Conservation (phyloP, 2,888 invertebrate genomes). For the Catocala fraxini region DNA sequence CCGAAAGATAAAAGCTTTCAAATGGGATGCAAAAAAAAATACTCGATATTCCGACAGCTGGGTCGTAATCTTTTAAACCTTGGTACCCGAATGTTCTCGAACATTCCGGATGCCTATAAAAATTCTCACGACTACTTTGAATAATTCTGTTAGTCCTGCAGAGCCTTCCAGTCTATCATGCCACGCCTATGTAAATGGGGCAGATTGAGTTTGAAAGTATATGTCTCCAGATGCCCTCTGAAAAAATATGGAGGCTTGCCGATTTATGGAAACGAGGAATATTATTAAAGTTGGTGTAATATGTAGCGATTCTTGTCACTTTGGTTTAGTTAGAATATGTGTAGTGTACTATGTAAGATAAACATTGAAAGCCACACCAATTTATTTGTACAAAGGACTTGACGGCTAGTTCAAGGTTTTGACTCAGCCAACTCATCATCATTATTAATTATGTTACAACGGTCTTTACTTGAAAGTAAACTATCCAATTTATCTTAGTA, state of each 20-base stretch:
- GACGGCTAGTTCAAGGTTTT: too few relatives aligned
- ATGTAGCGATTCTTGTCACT: too few relatives aligned
- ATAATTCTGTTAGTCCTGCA: constrained; percentile 81
- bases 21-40: constrained; percentile 49
- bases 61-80: constrained; percentile 66
- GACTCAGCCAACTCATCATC: too few relatives aligned
- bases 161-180: constrained; percentile 73
- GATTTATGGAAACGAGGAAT: constrained; percentile 36
- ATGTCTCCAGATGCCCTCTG: constrained; percentile 27
- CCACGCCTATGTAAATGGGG: constrained; percentile 78
- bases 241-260: constrained; percentile 30
- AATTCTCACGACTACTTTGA: constrained; percentile 77
- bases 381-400: too few relatives aligned
- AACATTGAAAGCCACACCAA: background rate
- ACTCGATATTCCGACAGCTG: constrained; percentile 65
- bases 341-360: too few relatives aligned
- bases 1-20: constrained; percentile 44
- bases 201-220: constrained; percentile 69
- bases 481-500: too few relatives aligned
- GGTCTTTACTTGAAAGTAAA: too few relatives aligned
- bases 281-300: constrained; percentile 7
- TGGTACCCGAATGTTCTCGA: constrained; percentile 49
- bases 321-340: too few relatives aligned
- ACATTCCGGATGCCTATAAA: constrained; percentile 61
- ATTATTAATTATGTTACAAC: too few relatives aligned